These are phyloP conservation scores for Eulemur rufifrons DNA, from an alignment of 2,113 vertebrate genomes.

Conservation along the genomic window DNA sequence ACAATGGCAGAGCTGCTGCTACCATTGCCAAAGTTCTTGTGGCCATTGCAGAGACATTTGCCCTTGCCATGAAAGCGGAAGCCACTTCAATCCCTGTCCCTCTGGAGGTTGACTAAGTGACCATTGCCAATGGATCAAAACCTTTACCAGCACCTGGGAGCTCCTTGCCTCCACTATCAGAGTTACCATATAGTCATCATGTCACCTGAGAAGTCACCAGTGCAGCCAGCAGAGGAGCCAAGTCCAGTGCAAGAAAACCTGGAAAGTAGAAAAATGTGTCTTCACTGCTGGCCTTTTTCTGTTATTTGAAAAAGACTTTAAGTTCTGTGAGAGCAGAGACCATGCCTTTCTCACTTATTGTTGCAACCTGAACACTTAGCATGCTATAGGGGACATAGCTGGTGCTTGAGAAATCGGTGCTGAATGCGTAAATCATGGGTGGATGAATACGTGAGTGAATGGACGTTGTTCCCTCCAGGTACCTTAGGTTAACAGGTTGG, in stretches of 20 bases:
- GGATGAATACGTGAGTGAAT: neutral
- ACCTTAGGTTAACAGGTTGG: neutral
- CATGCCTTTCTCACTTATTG: neutral
- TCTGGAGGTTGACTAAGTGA: neutral
- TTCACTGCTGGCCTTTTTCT: neutral
- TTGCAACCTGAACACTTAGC: neutral
- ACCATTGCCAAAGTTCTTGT: neutral
- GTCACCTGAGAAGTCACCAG: neutral
- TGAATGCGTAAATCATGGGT: neutral
- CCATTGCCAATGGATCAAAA: neutral
- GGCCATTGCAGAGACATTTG: neutral
- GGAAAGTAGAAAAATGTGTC: neutral
- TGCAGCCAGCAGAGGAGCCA: neutral
- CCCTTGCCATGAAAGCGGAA: neutral
- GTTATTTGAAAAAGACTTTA: neutral
- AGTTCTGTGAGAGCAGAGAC: neutral
- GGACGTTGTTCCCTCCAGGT: neutral
- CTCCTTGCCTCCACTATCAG: neutral
- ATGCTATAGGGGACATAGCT: neutral
- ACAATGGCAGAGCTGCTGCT: neutral
- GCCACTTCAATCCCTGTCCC: neutral
- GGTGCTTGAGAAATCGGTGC: neutral
- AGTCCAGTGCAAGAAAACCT: neutral
- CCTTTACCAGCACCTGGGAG: neutral
- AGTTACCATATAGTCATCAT: neutral